Base-by-base conservation (phyloP, 2,113 vertebrate species). In the Spheniscus mendiculus region DNA sequence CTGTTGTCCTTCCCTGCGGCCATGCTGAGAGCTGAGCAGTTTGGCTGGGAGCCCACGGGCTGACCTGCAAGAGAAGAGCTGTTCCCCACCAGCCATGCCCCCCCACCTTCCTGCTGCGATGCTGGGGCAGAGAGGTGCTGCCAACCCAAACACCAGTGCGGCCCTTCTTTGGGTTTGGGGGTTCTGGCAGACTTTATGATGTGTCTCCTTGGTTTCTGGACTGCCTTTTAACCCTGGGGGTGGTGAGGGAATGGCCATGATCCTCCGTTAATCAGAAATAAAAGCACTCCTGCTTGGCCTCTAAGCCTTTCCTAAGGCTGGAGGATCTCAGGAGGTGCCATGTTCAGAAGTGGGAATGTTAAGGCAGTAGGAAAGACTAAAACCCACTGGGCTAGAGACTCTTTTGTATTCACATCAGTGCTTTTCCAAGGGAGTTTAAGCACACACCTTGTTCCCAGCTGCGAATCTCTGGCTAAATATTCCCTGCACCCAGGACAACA, bases 371-470 rank as follows among this genome's bases (percentile, higher is more conserved):
- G 49, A 73, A 81, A 91, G 49, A 45, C 47, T 93, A 49, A 89
- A 89, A 27, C 38, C 85, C 22, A 17, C 36, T 17, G 59, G 42
- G 61, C 45, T 67, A 47, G 8, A 47, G 47, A 15, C 29, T 77
- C 19, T 38, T 95, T 92, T 85, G 71, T 83, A 87, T 88, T 77
- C 86, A 71, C 52, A 77, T 15, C 77, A 61, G 21, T 3, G 6
- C 40, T 53, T 93, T 85, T 95, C 52, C 73, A 21, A 15, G 67
- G 49, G 49, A 88, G 63, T 86, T 83, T 83, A 91, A 83, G 20
- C 56, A 83, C 53, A 88, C 53, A 76, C 76, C 73, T 94, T 70
- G 42, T 34, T 85, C 74, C 86, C 49, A 70, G 87, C 91, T 49
- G n/a, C 1, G 1, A 70, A 58, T 42, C 38, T 83, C 63, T 3